Evolutionary conservation across 2,888 invertebrate genomes (phyloP), one percentile per base, ranked within the genome.

Genomic region (Desoria tigrina): DNA sequence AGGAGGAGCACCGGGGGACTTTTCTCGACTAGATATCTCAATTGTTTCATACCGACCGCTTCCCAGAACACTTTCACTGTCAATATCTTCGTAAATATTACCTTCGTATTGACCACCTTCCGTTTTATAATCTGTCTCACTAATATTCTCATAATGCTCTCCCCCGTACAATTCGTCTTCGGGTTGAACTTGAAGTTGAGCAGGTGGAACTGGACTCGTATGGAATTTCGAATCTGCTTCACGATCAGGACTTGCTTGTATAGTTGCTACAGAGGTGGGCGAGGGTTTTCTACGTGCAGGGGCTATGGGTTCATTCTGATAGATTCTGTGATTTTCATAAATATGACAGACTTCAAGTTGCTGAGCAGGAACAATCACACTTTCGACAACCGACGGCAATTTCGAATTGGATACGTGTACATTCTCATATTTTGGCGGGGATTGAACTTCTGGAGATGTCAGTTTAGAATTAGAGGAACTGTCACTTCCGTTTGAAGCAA

Each of bases 21-120:
- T 51, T 9, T 21, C 57, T 53, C 18, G 61, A 37, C 62, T 66
- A 39, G 45, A 63, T 2, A 55, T 63, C 28, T 68, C 62, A 23
- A 74, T 63, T 1, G 68, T 70, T 61, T 74, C 74, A 45, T 74
- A 74, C 26, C 60, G 63, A n/a, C 59, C 23, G 9, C 54, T 18
- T 11, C 51, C 66, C 53, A 54, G 51, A 42, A 18, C 50, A 37
- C 32, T 45, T 21, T 50, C 60, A 37, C 39, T 45, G n/a, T 55
- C 72, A 54, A 74, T 74, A 49, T 75, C 75, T 65, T 75, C 75
- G 39, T 75, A 74, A 61, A 75, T 72, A 58, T 75, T 72, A n/a
- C 65, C 67, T 54, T 68, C 72, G 28, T 65, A 24, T 26, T 24
- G 26, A 18, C 51, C 45, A 26, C 42, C 39, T 32, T 54, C 18